Evolutionary conservation across 2,113 vertebrate species (phyloP).

Genomic region (Romanogobio albipinnatus): DNA sequence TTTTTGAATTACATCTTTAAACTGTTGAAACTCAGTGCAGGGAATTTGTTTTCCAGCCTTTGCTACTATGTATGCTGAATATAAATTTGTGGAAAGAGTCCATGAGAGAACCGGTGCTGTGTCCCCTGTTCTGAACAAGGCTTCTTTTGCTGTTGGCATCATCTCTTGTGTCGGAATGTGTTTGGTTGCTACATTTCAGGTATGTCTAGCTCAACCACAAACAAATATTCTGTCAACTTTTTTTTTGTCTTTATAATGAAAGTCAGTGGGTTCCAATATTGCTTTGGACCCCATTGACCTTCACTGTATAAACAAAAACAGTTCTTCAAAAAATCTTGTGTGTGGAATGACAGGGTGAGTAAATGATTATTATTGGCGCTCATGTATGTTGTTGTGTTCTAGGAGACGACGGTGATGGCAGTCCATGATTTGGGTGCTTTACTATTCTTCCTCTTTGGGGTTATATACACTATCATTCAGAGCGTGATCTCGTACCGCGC

Average conservation of each 20-base stretch:
- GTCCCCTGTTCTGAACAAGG: slow-evolving; percentile 72
- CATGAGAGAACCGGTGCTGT: slow-evolving; percentile 63
- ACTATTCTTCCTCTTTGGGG: slow-evolving; percentile 83
- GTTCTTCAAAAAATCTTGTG: too few species aligned
- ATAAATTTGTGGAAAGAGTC: slow-evolving; percentile 86
- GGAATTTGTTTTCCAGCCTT: slow-evolving; percentile 72
- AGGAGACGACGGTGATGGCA: slow-evolving; percentile 80
- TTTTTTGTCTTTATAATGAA: not conserved
- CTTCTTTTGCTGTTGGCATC: slow-evolving; percentile 75
- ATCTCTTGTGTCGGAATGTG: slow-evolving; percentile 88
- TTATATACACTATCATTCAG: slow-evolving; percentile 82
- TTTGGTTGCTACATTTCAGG: slow-evolving; percentile 94
- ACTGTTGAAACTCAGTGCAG: not conserved
- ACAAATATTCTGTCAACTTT: not conserved
- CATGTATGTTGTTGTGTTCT: not conserved
- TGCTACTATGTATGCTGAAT: slow-evolving; percentile 86
- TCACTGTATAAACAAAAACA: not conserved
- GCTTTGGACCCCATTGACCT: not conserved
- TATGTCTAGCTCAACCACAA: slow-evolving; percentile 58
- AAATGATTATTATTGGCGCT: not conserved
- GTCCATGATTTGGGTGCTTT: slow-evolving; percentile 86
- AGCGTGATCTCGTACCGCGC: slow-evolving; percentile 78
- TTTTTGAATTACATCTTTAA: not conserved
- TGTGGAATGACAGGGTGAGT: not conserved
- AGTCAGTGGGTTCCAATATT: not conserved